phyloP scores from a whole-genome alignment of 2,888 invertebrate genomes.

The Nemapogon koenigi region DNA sequence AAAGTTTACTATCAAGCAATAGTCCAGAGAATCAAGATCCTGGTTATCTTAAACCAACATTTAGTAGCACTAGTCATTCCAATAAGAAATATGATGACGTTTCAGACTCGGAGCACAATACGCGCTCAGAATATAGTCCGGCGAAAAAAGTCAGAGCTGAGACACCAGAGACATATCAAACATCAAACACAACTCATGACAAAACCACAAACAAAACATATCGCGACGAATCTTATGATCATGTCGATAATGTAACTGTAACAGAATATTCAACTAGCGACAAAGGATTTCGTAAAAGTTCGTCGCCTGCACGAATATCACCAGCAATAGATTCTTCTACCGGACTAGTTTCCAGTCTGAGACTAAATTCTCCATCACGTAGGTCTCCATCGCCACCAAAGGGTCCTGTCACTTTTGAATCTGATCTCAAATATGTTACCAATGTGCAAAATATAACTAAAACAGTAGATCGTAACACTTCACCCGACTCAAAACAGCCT shows the following conservation, averaged over 20 bases:
- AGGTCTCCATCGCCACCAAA: conserved; percentile 33
- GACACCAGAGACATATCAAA: too few relatives aligned
- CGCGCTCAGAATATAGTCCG: too few relatives aligned
- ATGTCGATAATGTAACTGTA: too few relatives aligned
- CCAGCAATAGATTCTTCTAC: conserved; percentile 22
- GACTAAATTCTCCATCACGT: conserved; percentile 16
- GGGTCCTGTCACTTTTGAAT: conserved; percentile 25
- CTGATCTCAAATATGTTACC: conserved; percentile 9
- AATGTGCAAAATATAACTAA: not conserved
- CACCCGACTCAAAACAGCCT: not conserved
- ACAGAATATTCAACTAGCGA: too few relatives aligned
- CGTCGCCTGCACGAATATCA: conserved; percentile 23
- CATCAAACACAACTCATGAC: too few relatives aligned
- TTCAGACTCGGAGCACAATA: too few relatives aligned
- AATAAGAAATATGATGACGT: too few relatives aligned
- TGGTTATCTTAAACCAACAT: conserved; percentile 10
- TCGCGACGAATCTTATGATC: too few relatives aligned
- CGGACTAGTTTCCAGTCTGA: conserved; percentile 10
- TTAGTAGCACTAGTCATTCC: conserved; percentile 21
- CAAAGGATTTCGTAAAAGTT: conserved; percentile 20
- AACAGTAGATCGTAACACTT: not conserved
- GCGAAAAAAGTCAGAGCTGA: too few relatives aligned
- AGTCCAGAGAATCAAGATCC: not conserved
- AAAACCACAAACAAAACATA: too few relatives aligned
- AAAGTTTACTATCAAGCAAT: too few relatives aligned